phyloP scores from a whole-genome alignment of 2,888 invertebrate species.

The Cantharis lateralis region DNA sequence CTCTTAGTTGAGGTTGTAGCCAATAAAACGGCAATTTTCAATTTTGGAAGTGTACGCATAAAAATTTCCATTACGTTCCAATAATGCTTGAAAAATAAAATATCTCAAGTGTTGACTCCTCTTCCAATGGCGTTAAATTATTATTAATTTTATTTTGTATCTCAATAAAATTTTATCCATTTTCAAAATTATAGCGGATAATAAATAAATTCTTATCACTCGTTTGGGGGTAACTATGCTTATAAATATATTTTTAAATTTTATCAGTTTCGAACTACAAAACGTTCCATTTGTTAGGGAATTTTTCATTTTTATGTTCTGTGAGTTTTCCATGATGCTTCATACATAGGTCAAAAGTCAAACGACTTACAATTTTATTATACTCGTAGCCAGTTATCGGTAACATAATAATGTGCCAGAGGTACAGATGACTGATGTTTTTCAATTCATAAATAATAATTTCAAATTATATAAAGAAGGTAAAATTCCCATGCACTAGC shows the following conservation, averaged over 20 bases:
- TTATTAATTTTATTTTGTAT: not conserved
- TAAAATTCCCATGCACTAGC: too few species aligned
- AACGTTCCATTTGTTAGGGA: not conserved
- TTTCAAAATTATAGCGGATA: not conserved
- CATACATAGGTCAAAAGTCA: not conserved
- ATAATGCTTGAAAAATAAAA: not conserved
- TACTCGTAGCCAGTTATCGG: not conserved
- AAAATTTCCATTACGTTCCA: not conserved
- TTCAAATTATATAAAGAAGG: too few species aligned
- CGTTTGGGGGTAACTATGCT: not conserved
- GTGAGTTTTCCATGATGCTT: not conserved
- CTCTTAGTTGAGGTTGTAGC: not conserved
- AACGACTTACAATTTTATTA: not conserved
- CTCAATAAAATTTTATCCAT: not conserved
- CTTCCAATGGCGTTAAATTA: not conserved
- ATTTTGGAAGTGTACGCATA: not conserved
- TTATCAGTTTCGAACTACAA: not conserved
- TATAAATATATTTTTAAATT: not conserved
- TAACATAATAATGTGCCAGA: too few species aligned
- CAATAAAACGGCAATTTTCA: not conserved
- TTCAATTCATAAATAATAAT: too few species aligned
- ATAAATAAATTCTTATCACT: not conserved
- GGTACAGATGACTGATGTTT: too few species aligned
- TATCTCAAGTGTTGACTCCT: not conserved
- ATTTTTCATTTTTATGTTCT: not conserved